Evolutionary conservation across 2,113 vertebrate genomes (phyloP), one percentile per base, ranked within the genome.

Genomic region (Corythoichthys haematopterus): DNA sequence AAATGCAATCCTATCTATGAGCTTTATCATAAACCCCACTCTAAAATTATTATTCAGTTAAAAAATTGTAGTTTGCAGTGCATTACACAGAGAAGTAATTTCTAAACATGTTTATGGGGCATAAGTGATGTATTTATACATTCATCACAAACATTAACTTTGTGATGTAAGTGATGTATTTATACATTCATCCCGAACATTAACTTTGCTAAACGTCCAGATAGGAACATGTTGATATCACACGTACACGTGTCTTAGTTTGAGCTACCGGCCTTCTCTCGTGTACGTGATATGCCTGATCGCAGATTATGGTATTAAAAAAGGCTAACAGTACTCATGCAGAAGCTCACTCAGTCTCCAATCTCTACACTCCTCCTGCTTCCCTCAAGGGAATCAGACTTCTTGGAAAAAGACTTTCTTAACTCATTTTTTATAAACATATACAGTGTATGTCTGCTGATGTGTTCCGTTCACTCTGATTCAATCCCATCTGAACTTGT

Each of bases 391-490:
- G 28, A 28, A 28, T 3, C 9, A 1, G 6, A 65, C 53, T 61
- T 47, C 11, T 73, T 52, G 6, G 15, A 11, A 3, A 37, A 37
- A 28, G 38, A 53, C 37, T 71, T 69, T 35, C 48, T 75, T 67
- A 47, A 4, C 16, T 67, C 35, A 55, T 65, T 5, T 57, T 13
- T 16, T 63, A 28, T 43, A 43, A 43, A 43, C 40, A 43, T 43
- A 8, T 1, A 43, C 40, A 43, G 1, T 43, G 40, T 6, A 1
- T 57, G 8, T 60, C 53, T 65, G 46, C 66, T 40, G 55, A 61
- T 69, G 13, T 61, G 40, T 35, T 75, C 35, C n/a, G 35, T 28
- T 28, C 65, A 56, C 64, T 67, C 13, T 51, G 28, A 66, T 67
- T 74, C 48, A 12, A 57, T 75, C 53, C 62, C 4, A 16, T 67